Percentiles rank a stretch among this genome's conserved stretches.
These are phyloP conservation scores for Illadopsis cleaveri DNA, from an alignment of 2,113 vertebrate species.

Conservation along the genomic window DNA sequence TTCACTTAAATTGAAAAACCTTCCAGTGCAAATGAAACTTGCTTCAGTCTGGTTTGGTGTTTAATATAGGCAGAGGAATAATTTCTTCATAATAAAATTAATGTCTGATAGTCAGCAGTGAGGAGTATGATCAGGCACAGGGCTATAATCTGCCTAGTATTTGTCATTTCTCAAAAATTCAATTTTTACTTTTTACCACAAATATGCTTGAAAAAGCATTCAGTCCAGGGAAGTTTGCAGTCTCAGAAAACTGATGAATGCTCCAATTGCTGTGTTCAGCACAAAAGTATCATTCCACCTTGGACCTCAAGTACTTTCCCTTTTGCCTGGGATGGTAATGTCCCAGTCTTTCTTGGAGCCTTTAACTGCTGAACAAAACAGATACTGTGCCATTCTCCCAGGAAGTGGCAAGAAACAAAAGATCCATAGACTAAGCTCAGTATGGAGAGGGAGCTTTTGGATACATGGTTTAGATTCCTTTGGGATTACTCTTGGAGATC, in stretches of 20 bases:
- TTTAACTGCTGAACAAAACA: not conserved
- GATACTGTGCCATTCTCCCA: not conserved
- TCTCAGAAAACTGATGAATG: not conserved
- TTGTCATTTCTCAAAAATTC: not conserved
- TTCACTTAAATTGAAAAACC: not conserved
- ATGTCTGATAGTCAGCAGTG: not conserved
- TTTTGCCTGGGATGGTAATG: not conserved
- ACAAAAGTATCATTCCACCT: not conserved
- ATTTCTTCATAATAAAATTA: constrained; percentile 24
- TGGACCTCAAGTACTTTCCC: not conserved
- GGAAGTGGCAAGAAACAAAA: not conserved
- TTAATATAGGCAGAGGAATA: not conserved
- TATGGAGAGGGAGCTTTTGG: not conserved
- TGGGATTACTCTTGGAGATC: not conserved
- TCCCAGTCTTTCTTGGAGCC: not conserved
- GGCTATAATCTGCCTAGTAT: not conserved
- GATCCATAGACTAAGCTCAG: not conserved
- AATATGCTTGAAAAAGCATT: not conserved
- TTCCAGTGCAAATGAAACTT: not conserved
- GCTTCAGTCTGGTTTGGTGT: not conserved
- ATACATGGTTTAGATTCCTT: not conserved
- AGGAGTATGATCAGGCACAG: not conserved
- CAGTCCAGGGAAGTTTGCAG: not conserved
- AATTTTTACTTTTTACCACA: not conserved
- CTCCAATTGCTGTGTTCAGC: not conserved